Base-by-base conservation (phyloP, 1,140 invertebrate species). In the Dreissena polymorpha region DNA sequence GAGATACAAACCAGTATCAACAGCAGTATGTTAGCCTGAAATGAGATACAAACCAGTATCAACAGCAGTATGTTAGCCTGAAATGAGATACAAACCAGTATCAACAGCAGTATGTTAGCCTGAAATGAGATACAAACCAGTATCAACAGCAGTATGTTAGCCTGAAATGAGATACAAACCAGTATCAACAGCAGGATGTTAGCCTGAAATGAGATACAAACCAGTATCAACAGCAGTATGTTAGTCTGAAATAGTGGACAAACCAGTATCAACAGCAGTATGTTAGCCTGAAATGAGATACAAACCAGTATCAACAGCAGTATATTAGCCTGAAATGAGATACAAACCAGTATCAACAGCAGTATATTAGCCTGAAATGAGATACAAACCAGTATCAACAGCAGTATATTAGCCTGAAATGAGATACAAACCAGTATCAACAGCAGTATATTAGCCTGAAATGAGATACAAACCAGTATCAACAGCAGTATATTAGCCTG, bases 301-400 rank as follows among this genome's bases (percentile, higher is more conserved):
- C 65, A 49, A 25, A 87, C 72, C 16, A 89, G 70, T 7, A 71
- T 60, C n/a, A 88, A 74, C 13, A 87, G 83, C 57, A 89, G 87
- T 1, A 83, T 68, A 27, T 89, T 88, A 16, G 86, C 87, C 88
- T 89, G 86, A 27, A 86, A 86, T 12, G 86, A 86, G 39, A 83
- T 21, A 10, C 65, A 49, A 25, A 87, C 72, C 16, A 89, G 70
- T 7, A 71, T 60, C n/a, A 88, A 74, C 13, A 87, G 83, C 57
- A 89, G 87, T 1, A 83, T 68, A 27, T 89, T 88, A 16, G 86
- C 87, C 88, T 89, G 86, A 27, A 86, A 86, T 12, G 86, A 86
- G 39, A 83, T 21, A 10, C 65, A 49, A 25, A 87, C 72, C 16
- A 89, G 70, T 7, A 71, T 60, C n/a, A 88, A 74, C 13, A 87